Base-by-base conservation (phyloP, 2,113 vertebrate genomes). In the Fulmarus glacialis region DNA sequence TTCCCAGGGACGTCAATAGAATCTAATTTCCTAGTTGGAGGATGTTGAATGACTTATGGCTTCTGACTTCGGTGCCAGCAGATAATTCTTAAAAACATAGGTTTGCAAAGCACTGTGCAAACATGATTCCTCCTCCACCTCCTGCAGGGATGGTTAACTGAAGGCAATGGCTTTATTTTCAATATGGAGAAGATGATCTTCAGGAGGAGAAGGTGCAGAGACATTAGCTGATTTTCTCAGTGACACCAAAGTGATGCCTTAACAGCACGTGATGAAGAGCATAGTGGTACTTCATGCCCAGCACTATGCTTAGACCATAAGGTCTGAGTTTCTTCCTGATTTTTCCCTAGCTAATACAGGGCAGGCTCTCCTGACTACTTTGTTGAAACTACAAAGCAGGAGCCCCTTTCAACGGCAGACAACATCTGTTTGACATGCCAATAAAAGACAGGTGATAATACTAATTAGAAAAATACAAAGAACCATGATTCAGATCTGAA, bases 1-100 rank as follows among this genome's bases (percentile, higher is more conserved):
- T 93, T 97, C 78, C 84, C 91, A 96, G 63, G 45, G 71, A 70
- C 60, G 58, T 82, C 77, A 89, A 30, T 53, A 63, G 87, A 91
- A 84, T 68, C 86, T 80, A 47, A 92, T 95, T 93, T 92, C 73
- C 80, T 79, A 66, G 56, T 52, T 87, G 48, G 83, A 95, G 70
- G 27, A 53, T 94, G 91, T 80, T 85, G 84, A 89, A 95, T 90
- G 70, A 94, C 81, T 94, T 97, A 83, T 1, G 7, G 78, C 50
- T 95, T 63, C 74, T 96, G 74, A 62, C 40, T 68, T 3, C 7
- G 18, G 43, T 72, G 78, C 91, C 84, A 94, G 82, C 29, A 63
- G 58, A 74, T 82, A 85, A 70, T 77, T 93, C 73, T 82, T 84
- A 10, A 64, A 87, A 89, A 45, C 3, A 1, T 7, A 67, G 12